Conservation (phyloP, 2,888 invertebrate genomes). For the Cyclophora punctaria region DNA sequence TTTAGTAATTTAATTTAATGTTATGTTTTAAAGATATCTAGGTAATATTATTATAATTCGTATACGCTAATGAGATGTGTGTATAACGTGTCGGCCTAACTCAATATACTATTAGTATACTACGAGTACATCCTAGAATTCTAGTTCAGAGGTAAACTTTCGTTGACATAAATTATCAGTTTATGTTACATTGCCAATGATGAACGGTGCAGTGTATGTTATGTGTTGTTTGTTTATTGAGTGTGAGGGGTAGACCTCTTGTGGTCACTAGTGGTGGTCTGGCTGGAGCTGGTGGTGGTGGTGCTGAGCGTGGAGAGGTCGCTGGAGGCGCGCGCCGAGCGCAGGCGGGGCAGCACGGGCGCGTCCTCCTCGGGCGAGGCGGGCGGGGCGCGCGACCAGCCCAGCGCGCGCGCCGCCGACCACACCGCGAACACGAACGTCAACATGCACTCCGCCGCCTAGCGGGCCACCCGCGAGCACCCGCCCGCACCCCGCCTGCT, state of each 20-base stretch:
- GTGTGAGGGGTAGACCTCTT: conserved; percentile 51
- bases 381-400: conserved; percentile 48
- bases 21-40: no score
- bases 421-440: conserved; percentile 78
- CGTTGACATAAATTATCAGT: no score
- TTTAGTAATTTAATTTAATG: no score
- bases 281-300: conserved; percentile 67
- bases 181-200: no score
- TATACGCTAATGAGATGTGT: no score
- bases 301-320: conserved; percentile 68
- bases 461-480: conserved; percentile 44
- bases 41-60: no score
- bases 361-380: conserved; percentile 57
- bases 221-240: neutral
- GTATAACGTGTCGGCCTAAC: no score
- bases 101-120: no score
- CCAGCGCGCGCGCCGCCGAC: conserved; percentile 77
- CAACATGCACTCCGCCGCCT: conserved; percentile 62
- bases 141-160: no score
- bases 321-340: conserved; percentile 67
- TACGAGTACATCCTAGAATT: no score
- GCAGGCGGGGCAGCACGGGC: conserved; percentile 60
- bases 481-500: conserved; percentile 43
- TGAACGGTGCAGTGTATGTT: no score
- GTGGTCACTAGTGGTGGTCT: conserved; percentile 59